Percentiles rank a stretch among this genome's conserved stretches.
phyloP scores from a whole-genome alignment of 2,113 vertebrate genomes.

The Lophura nycthemera region DNA sequence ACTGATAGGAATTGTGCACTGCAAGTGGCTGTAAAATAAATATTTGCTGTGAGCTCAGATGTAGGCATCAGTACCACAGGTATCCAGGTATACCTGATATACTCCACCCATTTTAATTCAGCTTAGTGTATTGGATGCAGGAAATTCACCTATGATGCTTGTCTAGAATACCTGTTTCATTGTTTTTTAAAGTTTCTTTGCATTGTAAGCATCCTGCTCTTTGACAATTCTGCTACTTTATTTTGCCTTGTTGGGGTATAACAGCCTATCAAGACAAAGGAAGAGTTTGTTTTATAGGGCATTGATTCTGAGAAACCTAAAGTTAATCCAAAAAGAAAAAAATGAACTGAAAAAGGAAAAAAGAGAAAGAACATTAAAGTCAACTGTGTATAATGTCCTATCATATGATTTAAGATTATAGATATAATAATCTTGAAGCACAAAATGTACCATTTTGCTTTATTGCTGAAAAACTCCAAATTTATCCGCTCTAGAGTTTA shows the following conservation, averaged over 20 bases:
- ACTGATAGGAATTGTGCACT: not conserved
- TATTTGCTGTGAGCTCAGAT: not conserved
- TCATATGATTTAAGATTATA: constrained; percentile 44
- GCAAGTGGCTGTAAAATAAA: not conserved
- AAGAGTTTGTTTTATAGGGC: not conserved
- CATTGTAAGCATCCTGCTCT: not conserved
- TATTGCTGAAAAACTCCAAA: constrained; percentile 41
- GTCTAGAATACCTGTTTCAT: not conserved
- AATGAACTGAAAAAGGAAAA: not conserved
- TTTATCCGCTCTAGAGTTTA: constrained; percentile 41
- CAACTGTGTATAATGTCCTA: constrained; percentile 3
- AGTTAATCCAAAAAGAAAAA: not conserved
- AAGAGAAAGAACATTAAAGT: constrained; percentile 21
- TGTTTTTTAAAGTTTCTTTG: not conserved
- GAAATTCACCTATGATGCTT: not conserved
- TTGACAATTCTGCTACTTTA: not conserved
- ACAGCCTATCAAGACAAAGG: not conserved
- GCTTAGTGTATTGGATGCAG: not conserved
- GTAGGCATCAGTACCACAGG: not conserved
- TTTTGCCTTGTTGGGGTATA: not conserved
- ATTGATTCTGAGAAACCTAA: not conserved
- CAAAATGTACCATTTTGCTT: constrained; percentile 22
- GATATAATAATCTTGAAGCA: constrained; percentile 16
- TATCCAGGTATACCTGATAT: not conserved
- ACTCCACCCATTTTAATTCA: not conserved